Base-by-base conservation (phyloP, 2,888 invertebrate species). In the Rhodophaea formosa region DNA sequence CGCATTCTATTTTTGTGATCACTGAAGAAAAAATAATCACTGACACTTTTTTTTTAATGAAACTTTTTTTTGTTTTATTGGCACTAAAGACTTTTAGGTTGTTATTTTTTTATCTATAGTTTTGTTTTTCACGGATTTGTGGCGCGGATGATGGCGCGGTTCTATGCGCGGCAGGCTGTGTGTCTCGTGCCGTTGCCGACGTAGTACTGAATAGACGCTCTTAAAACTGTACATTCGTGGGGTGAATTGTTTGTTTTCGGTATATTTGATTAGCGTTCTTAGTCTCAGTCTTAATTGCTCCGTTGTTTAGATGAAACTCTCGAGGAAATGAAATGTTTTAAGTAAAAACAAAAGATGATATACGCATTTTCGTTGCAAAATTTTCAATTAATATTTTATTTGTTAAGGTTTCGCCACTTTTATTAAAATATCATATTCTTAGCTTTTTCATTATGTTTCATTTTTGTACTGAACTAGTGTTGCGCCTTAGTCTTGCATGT, bases 141-240 rank as follows among this genome's bases (percentile, higher is more conserved):
- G 61, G 63, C 60, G 68, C 64, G 70, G 60, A 67, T 62, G 68
- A 53, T 59, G 57, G 59, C 56, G 57, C 57, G 62, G 49, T 58
- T 58, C 57, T 53, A 69, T n/a, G n/a, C n/a, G n/a, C 69, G 68
- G 71, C 70, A 72, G 71, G 72, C 69, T 72, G 75, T 72, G 75
- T 70, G 70, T 62, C 71, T 65, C 76, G 79, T 69, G 57, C 71
- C 80, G 74, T 74, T 70, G 77, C 76, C 79, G 71, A 68, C 76
- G 79, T 75, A 72, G 72, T 76, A 86, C 86, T 86, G 86, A 86
- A 70, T 77, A 75, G 71, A 68, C 70, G 67, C 64, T 68, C 72
- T 71, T 71, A 70, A 68, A 72, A 70, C 59, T 43, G 72, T 74
- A 77, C 75, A 68, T 71, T 65, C 75, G 74, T 62, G 65, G 55